Evolutionary conservation across 2,113 vertebrate genomes (phyloP), one percentile per base, ranked within the genome.

Genomic region (Epinephelus fuscoguttatus): DNA sequence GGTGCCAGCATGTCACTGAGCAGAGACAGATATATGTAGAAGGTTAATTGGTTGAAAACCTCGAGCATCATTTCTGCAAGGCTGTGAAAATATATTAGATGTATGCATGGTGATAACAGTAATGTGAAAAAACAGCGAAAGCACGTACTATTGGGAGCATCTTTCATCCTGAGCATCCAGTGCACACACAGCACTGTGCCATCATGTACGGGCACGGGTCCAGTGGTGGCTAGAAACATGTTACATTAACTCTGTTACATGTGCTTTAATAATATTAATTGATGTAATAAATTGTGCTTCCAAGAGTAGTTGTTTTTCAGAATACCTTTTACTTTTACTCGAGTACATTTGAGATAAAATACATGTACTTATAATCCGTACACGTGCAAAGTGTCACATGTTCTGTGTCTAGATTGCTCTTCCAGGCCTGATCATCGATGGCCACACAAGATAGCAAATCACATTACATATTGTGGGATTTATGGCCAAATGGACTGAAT

Each of bases 401-500:
- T 33, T 33, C 18, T 30, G 52, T 5, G 14, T 60, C 53, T 42
- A 68, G 42, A 82, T 62, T 69, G n/a, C 45, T 17, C 33, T 49
- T 47, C 67, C 47, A 40, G 74, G 17, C 70, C 64, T 21, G 59
- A 71, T 59, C 60, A 67, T 73, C 23, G 23, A 30, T 30, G 63
- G 56, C 53, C 62, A 59, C 53, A 55, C 27, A 45, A 45, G 25
- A 53, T 67, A 49, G 50, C 30, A 77, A 59, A 78, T 73, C 57
- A 55, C 33, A 61, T 69, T 71, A 63, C 68, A 82, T 85, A 80
- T 53, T 45, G 67, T 50, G 19, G 82, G 40, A 70, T 75, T 80
- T 83, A 83, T 68, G 78, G 82, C 82, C 63, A 83, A 85, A 80
- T 82, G 76, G 70, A 87, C 75, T 85, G 83, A 78, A 79, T 88